Evolutionary conservation across 2,113 vertebrate species (phyloP).

Genomic region (Sorex araneus): DNA sequence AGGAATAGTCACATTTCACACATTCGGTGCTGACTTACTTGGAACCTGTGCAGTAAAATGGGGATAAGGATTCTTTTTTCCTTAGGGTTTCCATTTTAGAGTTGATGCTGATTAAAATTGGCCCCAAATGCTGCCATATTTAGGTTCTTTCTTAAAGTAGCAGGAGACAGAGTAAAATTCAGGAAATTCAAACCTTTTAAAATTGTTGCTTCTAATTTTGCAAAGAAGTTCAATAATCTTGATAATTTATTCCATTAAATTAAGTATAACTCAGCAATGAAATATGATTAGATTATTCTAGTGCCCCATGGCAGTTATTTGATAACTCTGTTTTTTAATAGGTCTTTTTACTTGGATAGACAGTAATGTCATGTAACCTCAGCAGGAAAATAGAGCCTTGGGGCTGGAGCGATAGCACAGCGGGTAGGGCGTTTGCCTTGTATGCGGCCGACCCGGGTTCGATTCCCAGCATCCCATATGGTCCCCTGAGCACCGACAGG

Average conservation of each 20-base stretch:
- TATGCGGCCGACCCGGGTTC: no score
- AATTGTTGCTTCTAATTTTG: slow-evolving; percentile 33
- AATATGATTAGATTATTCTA: not conserved
- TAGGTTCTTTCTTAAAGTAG: not conserved
- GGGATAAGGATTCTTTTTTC: not conserved
- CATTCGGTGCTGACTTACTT: slow-evolving; percentile 23
- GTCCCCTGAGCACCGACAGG: no score
- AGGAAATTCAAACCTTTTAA: not conserved
- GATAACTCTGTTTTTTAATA: not conserved
- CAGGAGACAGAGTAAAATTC: not conserved
- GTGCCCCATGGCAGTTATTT: not conserved
- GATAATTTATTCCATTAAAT: slow-evolving; percentile 20
- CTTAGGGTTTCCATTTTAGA: slow-evolving; percentile 59
- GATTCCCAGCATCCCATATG: no score
- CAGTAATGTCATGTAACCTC: not conserved
- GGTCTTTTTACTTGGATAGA: slow-evolving; percentile 31
- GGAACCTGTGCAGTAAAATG: not conserved
- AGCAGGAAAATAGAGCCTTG: not conserved
- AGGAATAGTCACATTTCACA: not conserved
- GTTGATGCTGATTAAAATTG: slow-evolving; percentile 20
- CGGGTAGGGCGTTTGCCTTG: no score
- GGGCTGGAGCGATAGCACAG: no score
- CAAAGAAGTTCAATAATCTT: slow-evolving; percentile 8
- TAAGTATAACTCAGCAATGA: not conserved
- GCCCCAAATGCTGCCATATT: not conserved